These are phyloP conservation scores for Belonocnema kinseyi DNA, from an alignment of 1,140 invertebrate species.

Conservation along the genomic window DNA sequence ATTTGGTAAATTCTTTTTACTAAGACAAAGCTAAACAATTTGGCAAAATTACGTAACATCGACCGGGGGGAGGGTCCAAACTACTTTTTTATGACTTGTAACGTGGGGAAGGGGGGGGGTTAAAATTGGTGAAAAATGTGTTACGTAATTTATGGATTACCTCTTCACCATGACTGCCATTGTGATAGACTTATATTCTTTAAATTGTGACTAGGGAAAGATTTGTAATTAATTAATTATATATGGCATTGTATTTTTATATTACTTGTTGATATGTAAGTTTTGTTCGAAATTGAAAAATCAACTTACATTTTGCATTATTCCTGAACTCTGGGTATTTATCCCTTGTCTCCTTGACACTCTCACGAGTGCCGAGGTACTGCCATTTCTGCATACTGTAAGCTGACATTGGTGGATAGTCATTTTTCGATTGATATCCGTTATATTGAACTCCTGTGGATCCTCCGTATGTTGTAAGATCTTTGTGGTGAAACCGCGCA, in stretches of 20 bases:
- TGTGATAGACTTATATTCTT: too few species aligned
- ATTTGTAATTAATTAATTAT: too few species aligned
- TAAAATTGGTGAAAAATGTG: too few species aligned
- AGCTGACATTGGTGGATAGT: constrained; percentile 67
- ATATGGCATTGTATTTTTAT: background rate
- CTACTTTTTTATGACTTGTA: too few species aligned
- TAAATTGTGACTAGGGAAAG: too few species aligned
- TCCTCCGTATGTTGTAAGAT: constrained; percentile 53
- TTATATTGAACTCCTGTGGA: constrained; percentile 59
- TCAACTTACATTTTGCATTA: constrained; percentile 61
- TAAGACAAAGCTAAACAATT: too few species aligned
- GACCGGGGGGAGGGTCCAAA: too few species aligned
- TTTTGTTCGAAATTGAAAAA: background rate
- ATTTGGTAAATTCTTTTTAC: too few species aligned
- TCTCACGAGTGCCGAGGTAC: constrained; percentile 64
- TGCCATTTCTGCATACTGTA: constrained; percentile 69
- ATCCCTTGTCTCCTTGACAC: constrained; percentile 63
- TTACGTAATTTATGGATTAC: too few species aligned
- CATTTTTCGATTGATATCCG: constrained; percentile 61
- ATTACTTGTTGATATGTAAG: background rate
- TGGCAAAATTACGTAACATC: too few species aligned
- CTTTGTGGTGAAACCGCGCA: constrained; percentile 42
- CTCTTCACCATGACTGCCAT: too few species aligned
- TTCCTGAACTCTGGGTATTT: constrained; percentile 57
- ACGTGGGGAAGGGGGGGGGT: too few species aligned